Conservation (phyloP, 2,113 vertebrate species). For the Proteles cristata region DNA sequence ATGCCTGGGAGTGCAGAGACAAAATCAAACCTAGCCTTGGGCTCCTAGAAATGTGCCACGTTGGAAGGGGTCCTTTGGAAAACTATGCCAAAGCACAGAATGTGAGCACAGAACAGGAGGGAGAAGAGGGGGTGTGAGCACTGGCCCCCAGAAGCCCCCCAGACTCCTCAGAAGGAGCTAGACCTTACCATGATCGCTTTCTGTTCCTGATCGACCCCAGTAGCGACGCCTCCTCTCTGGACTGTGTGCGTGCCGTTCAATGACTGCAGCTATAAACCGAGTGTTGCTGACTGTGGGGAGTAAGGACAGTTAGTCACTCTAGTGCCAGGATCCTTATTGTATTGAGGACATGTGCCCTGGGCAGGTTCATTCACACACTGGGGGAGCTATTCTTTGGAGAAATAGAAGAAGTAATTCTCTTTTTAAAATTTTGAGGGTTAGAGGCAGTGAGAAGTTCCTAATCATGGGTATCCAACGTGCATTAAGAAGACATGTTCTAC, state of each 20-base stretch:
- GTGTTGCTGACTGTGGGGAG: slow-evolving; percentile 95
- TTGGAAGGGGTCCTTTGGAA: not conserved
- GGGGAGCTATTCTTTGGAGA: not conserved
- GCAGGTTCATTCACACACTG: not conserved
- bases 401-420: not conserved
- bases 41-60: not conserved
- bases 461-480: too few relatives aligned
- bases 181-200: slow-evolving; percentile 97
- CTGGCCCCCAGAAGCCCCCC: fast-evolving
- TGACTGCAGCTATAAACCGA: slow-evolving; percentile 97
- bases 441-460: not conserved
- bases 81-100: not conserved
- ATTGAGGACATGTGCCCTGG: not conserved
- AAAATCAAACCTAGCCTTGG: not conserved
- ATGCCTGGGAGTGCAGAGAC: not conserved
- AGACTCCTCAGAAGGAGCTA: not conserved
- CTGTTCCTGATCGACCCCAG: slow-evolving; percentile 98
- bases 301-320: not conserved
- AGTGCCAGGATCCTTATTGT: fast-evolving
- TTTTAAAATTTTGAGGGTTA: not conserved
- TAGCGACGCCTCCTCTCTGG: slow-evolving; percentile 96
- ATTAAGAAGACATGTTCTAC: not conserved
- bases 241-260: slow-evolving; percentile 97
- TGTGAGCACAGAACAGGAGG: not conserved
- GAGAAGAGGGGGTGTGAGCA: not conserved